Conservation (phyloP, 2,888 invertebrate species). For the Drosophila colorata region DNA sequence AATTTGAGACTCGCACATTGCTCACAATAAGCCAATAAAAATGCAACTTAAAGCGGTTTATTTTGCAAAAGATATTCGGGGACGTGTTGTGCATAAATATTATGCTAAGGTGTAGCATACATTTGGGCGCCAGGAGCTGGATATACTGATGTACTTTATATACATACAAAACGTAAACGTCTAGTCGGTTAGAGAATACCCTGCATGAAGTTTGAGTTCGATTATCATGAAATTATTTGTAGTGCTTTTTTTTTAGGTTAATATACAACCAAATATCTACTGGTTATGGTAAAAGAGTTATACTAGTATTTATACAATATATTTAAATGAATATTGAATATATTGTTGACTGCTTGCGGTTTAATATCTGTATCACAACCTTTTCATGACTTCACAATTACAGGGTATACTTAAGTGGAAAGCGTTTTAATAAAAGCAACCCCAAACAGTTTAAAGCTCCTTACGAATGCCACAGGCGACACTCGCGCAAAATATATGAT, state of each 20-base stretch:
- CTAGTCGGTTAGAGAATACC: constrained; percentile 20
- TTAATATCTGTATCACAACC: not conserved
- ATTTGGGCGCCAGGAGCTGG: constrained; percentile 30
- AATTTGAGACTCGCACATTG: constrained; percentile 59
- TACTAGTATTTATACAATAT: too few relatives aligned
- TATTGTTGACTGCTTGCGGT: not conserved
- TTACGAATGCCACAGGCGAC: constrained; percentile 28
- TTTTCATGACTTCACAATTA: not conserved
- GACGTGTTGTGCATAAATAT: constrained; percentile 75
- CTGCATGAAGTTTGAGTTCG: not conserved
- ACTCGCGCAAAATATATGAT: constrained; percentile 19
- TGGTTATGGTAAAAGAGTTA: too few relatives aligned
- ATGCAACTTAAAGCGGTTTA: constrained; percentile 76
- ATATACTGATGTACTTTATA: constrained; percentile 1
- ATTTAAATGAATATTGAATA: too few relatives aligned
- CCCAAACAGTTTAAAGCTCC: constrained; percentile 27
- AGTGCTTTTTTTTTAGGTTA: not conserved
- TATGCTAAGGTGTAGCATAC: constrained; percentile 62
- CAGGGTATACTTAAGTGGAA: constrained; percentile 16
- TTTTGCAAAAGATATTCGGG: constrained; percentile 64
- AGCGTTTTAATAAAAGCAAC: constrained; percentile 45
- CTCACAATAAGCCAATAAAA: constrained; percentile 74
- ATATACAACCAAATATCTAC: not conserved
- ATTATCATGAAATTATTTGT: not conserved
- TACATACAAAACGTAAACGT: too few relatives aligned